Percentiles rank a stretch among this genome's conserved stretches.
phyloP scores from a whole-genome alignment of 2,888 invertebrate genomes.

The Blastobasis lacticolella region DNA sequence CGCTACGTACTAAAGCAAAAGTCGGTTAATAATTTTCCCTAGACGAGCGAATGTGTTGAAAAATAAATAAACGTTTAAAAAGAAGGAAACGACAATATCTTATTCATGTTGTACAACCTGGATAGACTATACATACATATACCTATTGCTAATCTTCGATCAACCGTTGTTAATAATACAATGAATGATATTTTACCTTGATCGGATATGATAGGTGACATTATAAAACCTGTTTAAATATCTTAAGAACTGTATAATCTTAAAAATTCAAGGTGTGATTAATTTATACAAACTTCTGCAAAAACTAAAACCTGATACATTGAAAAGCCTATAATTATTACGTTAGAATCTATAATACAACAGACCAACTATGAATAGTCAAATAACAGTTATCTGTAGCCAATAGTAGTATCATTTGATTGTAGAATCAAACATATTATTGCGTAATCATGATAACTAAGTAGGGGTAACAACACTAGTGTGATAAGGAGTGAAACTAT shows the following conservation, averaged over 20 bases:
- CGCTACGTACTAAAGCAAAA: too few relatives aligned
- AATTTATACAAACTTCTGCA: neutral
- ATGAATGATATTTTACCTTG: too few relatives aligned
- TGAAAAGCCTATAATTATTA: neutral
- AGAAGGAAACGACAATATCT: too few relatives aligned
- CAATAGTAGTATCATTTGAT: neutral
- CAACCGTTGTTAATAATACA: too few relatives aligned
- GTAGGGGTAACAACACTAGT: neutral
- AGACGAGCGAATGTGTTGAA: too few relatives aligned
- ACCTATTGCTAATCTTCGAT: too few relatives aligned
- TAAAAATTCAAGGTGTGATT: neutral
- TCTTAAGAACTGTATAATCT: neutral
- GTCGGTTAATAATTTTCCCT: too few relatives aligned
- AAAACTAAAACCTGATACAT: neutral
- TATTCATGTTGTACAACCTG: too few relatives aligned
- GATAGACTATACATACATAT: too few relatives aligned
- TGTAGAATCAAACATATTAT: neutral
- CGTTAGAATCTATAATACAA: neutral
- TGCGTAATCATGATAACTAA: neutral
- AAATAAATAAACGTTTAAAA: too few relatives aligned
- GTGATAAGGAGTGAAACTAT: neutral
- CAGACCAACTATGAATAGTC: neutral
- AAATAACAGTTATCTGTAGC: neutral
- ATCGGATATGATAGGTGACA: neutral
- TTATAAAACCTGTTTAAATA: neutral